Conservation (phyloP, 2,113 vertebrate species). For the Struthidea cinerea region DNA sequence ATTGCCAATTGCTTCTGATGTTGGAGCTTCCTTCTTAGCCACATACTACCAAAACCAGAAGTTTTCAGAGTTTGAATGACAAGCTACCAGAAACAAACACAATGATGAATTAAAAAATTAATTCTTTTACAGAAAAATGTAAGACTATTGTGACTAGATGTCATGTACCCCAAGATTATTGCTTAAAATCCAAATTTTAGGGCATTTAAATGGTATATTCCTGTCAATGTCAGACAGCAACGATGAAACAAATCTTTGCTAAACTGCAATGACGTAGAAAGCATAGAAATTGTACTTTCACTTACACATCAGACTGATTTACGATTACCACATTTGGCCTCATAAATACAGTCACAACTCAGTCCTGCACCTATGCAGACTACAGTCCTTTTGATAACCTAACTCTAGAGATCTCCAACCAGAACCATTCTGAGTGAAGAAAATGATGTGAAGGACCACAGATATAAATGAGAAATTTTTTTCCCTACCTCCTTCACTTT, state of each 20-base stretch:
- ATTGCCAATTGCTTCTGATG: rapidly evolving
- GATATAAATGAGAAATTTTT: not conserved
- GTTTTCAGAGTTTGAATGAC: not conserved
- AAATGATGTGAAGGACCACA: not conserved
- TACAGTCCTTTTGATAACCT: not conserved
- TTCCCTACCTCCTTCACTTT: not conserved
- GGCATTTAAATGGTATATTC: not conserved
- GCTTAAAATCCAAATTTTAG: not conserved
- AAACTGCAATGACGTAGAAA: not conserved
- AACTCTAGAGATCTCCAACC: not conserved
- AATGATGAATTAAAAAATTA: not conserved
- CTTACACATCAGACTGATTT: not conserved
- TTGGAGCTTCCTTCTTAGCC: not conserved
- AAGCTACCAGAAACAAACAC: not conserved
- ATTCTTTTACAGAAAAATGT: not conserved
- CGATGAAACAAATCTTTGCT: not conserved
- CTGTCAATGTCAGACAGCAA: not conserved
- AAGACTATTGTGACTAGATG: not conserved
- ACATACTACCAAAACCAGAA: not conserved
- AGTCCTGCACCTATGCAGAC: not conserved
- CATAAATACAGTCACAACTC: not conserved
- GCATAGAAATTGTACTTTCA: not conserved
- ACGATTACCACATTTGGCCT: not conserved
- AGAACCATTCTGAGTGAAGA: not conserved
- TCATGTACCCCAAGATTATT: not conserved